phyloP scores from a whole-genome alignment of 1,140 invertebrate genomes.

The Fopius arisanus region DNA sequence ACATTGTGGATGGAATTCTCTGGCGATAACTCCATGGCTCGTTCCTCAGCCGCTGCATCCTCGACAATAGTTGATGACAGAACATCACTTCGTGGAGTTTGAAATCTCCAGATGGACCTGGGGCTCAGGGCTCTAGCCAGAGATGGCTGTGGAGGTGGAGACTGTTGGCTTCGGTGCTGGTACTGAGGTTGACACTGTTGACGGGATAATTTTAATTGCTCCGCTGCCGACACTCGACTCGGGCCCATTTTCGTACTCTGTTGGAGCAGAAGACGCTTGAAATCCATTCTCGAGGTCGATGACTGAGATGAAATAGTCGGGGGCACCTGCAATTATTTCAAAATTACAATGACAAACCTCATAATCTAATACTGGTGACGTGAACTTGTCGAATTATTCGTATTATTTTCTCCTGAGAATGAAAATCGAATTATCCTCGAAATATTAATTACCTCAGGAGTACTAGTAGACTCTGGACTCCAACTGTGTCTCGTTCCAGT shows the following conservation, averaged over 20 bases:
- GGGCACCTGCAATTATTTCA: slow-evolving; percentile 51
- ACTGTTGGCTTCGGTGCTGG: slow-evolving; percentile 57
- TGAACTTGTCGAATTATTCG: no score
- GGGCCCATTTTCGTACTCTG: slow-evolving; percentile 71
- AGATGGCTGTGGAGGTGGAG: slow-evolving; percentile 62
- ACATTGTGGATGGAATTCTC: slow-evolving; percentile 44
- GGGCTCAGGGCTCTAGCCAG: slow-evolving; percentile 75
- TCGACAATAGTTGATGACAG: slow-evolving; percentile 87
- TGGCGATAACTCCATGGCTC: slow-evolving; percentile 59
- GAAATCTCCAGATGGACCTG: slow-evolving; percentile 75
- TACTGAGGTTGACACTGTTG: slow-evolving; percentile 65
- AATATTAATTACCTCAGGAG: slow-evolving; percentile 40
- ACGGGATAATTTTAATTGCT: slow-evolving; percentile 79
- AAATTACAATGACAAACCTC: no score
- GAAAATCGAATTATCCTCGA: slow-evolving; percentile 35
- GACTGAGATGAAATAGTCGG: slow-evolving; percentile 55
- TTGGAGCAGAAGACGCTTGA: slow-evolving; percentile 81
- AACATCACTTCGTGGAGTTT: slow-evolving; percentile 79
- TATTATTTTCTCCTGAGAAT: no score
- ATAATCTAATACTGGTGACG: no score
- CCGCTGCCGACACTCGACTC: slow-evolving; percentile 80
- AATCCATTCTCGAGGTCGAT: slow-evolving; percentile 79
- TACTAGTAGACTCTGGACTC: slow-evolving; percentile 57
- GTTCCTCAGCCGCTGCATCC: slow-evolving; percentile 65
- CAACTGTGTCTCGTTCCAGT: slow-evolving; percentile 58